Evolutionary conservation across 1,140 invertebrate species (phyloP).

Genomic region (Sarcophaga peregrina): DNA sequence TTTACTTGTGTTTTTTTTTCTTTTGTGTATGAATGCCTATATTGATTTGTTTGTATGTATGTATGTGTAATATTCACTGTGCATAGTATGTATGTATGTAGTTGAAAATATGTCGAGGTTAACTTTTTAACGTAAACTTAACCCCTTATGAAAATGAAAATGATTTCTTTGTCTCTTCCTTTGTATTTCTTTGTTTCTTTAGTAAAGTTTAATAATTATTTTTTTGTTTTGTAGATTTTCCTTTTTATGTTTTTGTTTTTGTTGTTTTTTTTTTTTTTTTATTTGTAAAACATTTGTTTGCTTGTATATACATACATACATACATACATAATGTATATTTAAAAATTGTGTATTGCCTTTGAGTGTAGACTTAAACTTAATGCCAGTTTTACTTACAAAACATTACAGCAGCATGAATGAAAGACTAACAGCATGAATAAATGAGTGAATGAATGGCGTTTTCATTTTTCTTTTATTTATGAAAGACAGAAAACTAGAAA

Average conservation of each 20-base stretch:
- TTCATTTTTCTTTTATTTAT: slow-evolving; percentile 9
- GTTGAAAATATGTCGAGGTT: slow-evolving; percentile 1
- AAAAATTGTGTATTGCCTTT: slow-evolving; percentile 16
- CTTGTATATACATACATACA: no score
- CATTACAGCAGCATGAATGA: no score
- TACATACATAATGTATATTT: not conserved
- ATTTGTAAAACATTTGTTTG: not conserved
- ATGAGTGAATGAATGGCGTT: not conserved
- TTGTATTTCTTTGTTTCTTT: not conserved
- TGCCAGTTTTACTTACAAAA: not conserved
- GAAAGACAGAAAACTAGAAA: not conserved
- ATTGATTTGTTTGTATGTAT: not conserved
- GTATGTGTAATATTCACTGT: not conserved
- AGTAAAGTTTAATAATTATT: no score
- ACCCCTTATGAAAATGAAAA: not conserved
- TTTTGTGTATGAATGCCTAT: no score
- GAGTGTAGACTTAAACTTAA: slow-evolving; percentile 19
- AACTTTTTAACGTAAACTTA: slow-evolving; percentile 19
- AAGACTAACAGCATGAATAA: no score
- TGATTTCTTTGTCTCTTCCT: not conserved
- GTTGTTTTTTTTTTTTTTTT: no score
- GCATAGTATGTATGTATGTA: not conserved
- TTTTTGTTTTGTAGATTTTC: no score
- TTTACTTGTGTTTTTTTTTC: no score
- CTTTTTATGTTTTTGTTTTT: no score